Conservation (phyloP, 1,140 invertebrate genomes). For the Lasioglossum albipes region DNA sequence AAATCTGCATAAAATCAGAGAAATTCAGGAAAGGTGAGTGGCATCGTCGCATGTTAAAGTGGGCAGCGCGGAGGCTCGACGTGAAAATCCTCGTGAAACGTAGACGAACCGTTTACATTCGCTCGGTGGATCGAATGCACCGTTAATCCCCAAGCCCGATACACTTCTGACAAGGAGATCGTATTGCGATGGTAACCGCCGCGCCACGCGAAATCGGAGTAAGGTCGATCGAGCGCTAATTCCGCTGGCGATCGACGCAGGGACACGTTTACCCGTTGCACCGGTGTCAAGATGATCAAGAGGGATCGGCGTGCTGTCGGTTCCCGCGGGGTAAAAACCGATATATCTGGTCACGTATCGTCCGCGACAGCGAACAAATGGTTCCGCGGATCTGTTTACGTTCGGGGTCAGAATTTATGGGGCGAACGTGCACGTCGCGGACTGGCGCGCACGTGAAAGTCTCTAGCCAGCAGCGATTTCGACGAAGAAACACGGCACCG, state of each 20-base stretch:
- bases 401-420: constrained; percentile 40
- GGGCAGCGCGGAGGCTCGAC: too few relatives aligned
- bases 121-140: constrained; percentile 5
- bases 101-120: neutral
- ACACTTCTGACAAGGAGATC: constrained; percentile 6
- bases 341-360: constrained; percentile 40
- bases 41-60: too few relatives aligned
- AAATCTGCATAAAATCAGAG: too few relatives aligned
- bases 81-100: too few relatives aligned
- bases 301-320: constrained; percentile 3
- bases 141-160: neutral
- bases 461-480: constrained; percentile 36
- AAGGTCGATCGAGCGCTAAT: constrained; percentile 26
- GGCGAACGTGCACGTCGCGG: constrained; percentile 24
- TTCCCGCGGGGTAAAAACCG: constrained; percentile 10
- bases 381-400: constrained; percentile 48
- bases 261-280: neutral
- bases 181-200: constrained; percentile 8
- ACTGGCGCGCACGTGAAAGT: constrained; percentile 24
- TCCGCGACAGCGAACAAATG: constrained; percentile 46
- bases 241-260: neutral
- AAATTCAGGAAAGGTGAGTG: too few relatives aligned
- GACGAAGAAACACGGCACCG: constrained; percentile 25
- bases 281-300: constrained; percentile 48
- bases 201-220: constrained; percentile 11